These are phyloP conservation scores for Neoscelio sp. DNA, from an alignment of 2,888 invertebrate species.

Conservation along the genomic window DNA sequence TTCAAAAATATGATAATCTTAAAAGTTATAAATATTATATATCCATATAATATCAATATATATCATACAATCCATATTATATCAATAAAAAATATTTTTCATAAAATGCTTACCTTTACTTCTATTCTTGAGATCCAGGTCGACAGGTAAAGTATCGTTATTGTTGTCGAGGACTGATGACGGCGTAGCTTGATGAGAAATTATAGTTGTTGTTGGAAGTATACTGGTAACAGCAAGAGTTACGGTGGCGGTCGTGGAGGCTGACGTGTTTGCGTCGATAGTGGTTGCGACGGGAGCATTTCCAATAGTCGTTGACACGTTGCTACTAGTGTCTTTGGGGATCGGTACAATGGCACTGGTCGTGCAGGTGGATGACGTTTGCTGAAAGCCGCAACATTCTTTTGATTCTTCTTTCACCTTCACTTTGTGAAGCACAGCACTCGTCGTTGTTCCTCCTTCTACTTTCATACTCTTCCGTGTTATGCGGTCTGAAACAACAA, in stretches of 20 bases:
- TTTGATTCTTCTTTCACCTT: constrained; percentile 81
- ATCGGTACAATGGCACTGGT: constrained; percentile 68
- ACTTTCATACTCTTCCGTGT: constrained; percentile 78
- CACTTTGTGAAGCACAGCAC: constrained; percentile 77
- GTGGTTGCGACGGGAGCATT: constrained; percentile 61
- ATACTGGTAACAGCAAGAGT: constrained; percentile 61
- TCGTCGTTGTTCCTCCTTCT: constrained; percentile 75
- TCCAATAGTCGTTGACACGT: constrained; percentile 45
- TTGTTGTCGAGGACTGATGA: constrained; percentile 68
- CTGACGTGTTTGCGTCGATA: constrained; percentile 64
- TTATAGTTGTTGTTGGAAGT: constrained; percentile 72
- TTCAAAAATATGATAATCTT: too few relatives aligned
- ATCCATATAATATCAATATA: too few relatives aligned
- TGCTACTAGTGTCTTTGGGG: constrained; percentile 57
- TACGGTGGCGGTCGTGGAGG: constrained; percentile 67
- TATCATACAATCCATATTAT: not conserved
- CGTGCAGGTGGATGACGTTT: constrained; percentile 67
- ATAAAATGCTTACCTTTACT: constrained; percentile 73
- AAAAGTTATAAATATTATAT: too few relatives aligned
- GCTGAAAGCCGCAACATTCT: constrained; percentile 77
- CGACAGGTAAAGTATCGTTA: constrained; percentile 75
- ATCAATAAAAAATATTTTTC: not conserved
- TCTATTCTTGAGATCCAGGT: constrained; percentile 78
- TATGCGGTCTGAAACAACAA: constrained; percentile 16
- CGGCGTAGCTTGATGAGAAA: constrained; percentile 72